phyloP scores from a whole-genome alignment of 2,797 vertebrate species.

The Allochrocebus solatus region DNA sequence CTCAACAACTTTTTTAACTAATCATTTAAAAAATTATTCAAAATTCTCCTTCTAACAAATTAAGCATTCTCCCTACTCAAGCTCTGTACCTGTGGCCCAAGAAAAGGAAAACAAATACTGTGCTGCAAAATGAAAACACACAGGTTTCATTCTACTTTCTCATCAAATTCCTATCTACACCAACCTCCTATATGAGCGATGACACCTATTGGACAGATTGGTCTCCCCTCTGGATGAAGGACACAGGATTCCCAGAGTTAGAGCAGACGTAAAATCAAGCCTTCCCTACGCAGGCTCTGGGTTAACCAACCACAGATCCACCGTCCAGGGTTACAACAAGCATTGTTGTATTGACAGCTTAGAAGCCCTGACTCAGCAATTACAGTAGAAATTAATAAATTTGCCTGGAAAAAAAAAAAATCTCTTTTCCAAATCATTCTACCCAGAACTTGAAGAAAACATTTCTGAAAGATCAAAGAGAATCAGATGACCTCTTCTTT shows the following conservation, averaged over 20 bases:
- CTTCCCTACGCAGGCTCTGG: not conserved
- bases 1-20: constrained; percentile 27
- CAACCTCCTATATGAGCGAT: not conserved
- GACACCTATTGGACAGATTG: not conserved
- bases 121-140: not conserved
- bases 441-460: constrained; percentile 43
- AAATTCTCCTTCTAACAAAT: constrained; percentile 25
- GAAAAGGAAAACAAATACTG: constrained; percentile 19
- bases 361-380: constrained; percentile 18
- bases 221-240: not conserved
- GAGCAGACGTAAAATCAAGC: not conserved
- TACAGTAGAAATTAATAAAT: constrained; percentile 47
- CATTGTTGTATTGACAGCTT: not conserved
- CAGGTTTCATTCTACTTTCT: not conserved
- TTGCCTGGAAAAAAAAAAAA: not conserved
- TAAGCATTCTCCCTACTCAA: not conserved
- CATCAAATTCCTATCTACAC: not conserved
- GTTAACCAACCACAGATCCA: not conserved
- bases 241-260: not conserved
- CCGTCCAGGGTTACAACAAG: not conserved
- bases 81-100: not conserved
- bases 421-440: constrained; percentile 30
- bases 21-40: not conserved
- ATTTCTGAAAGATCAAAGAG: constrained; percentile 49
- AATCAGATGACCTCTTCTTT: not conserved